Evolutionary conservation across 2,888 invertebrate species (phyloP).

Genomic region (Ormyrus nitidulus): DNA sequence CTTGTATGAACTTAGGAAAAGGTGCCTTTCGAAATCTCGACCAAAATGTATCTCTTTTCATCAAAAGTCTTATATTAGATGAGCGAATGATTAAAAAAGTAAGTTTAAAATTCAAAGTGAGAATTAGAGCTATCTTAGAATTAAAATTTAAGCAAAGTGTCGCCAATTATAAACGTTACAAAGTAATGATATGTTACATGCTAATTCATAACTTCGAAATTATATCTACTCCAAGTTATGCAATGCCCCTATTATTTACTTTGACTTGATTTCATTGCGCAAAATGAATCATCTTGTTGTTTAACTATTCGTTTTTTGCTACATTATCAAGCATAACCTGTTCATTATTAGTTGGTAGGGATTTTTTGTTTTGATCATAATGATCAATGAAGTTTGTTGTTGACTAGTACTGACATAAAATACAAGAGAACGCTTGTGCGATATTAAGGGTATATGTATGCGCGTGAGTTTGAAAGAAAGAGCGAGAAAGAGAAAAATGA

Average conservation of each 20-base stretch:
- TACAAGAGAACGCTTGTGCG: conserved; percentile 30
- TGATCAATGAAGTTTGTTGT: conserved; percentile 67
- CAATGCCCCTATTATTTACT: conserved; percentile 58
- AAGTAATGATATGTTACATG: conserved; percentile 40
- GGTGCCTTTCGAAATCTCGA: conserved; percentile 54
- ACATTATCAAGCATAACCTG: conserved; percentile 57
- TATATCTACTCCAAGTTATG: conserved; percentile 31
- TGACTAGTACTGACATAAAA: conserved; percentile 63
- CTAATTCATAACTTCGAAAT: conserved; percentile 40
- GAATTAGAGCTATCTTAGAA: conserved; percentile 19
- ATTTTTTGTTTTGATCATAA: conserved; percentile 63
- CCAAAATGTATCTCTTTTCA: conserved; percentile 36
- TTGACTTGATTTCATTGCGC: conserved; percentile 73
- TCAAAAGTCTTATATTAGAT: conserved; percentile 20
- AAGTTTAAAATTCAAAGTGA: conserved; percentile 31
- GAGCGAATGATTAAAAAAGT: conserved; percentile 20
- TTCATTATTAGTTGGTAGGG: conserved; percentile 54
- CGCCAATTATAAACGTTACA: conserved; percentile 44
- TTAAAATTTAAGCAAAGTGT: conserved; percentile 16
- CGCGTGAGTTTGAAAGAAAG: not conserved
- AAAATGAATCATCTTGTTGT: conserved; percentile 71
- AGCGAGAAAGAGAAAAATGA: not conserved
- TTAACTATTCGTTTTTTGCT: conserved; percentile 60
- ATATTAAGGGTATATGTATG: conserved; percentile 17
- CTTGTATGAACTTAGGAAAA: conserved; percentile 45